These are phyloP conservation scores for Planococcus citri DNA, from an alignment of 1,140 invertebrate genomes.

Conservation along the genomic window DNA sequence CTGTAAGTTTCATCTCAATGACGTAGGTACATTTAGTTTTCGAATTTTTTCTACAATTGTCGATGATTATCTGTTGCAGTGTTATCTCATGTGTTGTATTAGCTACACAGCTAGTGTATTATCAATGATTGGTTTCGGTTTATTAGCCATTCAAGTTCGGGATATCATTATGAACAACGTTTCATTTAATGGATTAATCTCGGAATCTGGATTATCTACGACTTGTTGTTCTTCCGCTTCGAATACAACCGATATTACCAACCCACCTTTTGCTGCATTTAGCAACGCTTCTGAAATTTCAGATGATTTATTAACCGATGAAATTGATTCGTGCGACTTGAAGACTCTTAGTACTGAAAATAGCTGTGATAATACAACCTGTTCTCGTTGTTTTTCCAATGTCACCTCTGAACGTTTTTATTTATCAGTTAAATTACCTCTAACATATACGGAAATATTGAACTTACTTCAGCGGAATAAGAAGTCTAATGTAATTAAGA, in stretches of 20 bases:
- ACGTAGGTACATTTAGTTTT: slow-evolving; percentile 32
- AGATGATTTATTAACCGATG: neutral
- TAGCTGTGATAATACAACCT: neutral
- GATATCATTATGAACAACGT: neutral
- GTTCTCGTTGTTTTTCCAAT: neutral
- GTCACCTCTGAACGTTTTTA: neutral
- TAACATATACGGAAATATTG: neutral
- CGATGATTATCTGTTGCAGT: slow-evolving; percentile 31
- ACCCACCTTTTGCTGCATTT: neutral
- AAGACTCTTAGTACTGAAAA: neutral
- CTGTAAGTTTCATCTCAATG: neutral
- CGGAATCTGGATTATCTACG: neutral
- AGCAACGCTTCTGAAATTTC: neutral
- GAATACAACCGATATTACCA: neutral
- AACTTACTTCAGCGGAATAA: neutral
- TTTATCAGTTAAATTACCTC: neutral
- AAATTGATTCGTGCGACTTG: neutral
- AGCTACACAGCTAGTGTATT: slow-evolving; percentile 58
- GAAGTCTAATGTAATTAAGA: neutral
- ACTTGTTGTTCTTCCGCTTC: neutral
- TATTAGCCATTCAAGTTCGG: slow-evolving; percentile 45
- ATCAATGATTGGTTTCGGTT: slow-evolving; percentile 53
- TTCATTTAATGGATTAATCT: neutral
- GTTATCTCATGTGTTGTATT: slow-evolving; percentile 49
- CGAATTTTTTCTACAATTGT: slow-evolving; percentile 42